These are phyloP conservation scores for Aphrophora alni DNA, from an alignment of 2,888 invertebrate species.

Conservation along the genomic window DNA sequence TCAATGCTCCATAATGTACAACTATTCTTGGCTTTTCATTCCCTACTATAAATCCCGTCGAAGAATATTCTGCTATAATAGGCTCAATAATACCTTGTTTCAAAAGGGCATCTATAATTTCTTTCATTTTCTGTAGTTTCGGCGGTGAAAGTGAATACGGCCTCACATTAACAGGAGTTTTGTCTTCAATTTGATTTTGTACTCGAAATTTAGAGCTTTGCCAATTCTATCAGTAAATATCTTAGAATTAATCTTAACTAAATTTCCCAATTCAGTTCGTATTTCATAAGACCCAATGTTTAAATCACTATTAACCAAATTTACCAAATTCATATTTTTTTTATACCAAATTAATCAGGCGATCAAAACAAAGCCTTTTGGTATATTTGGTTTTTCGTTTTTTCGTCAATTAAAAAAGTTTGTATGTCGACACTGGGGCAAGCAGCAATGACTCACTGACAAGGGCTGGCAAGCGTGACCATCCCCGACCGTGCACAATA, in stretches of 20 bases:
- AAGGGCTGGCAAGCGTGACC: too few species aligned
- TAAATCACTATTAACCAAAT: neutral
- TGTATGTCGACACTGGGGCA: too few species aligned
- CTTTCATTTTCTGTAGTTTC: neutral
- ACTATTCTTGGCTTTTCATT: constrained; percentile 10
- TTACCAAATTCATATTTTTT: neutral
- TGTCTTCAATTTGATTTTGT: neutral
- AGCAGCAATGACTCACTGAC: too few species aligned
- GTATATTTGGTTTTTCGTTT: too few species aligned
- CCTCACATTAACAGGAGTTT: neutral
- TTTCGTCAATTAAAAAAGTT: too few species aligned
- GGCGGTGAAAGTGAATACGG: constrained; percentile 13
- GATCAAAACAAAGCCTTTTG: too few species aligned
- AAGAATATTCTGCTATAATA: neutral
- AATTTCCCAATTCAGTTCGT: neutral
- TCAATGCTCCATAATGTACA: neutral
- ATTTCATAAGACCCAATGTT: neutral
- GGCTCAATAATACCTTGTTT: constrained; percentile 3
- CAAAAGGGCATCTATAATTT: constrained; percentile 16
- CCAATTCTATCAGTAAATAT: constrained; percentile 16
- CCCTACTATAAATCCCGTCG: neutral
- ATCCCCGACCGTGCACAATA: too few species aligned
- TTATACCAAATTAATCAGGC: neutral
- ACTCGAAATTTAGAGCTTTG: constrained; percentile 10
- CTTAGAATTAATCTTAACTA: neutral